Evolutionary conservation across 92 coral and sea anemone genomes (phyloP).

Genomic region (Epizoanthus scotinus): DNA sequence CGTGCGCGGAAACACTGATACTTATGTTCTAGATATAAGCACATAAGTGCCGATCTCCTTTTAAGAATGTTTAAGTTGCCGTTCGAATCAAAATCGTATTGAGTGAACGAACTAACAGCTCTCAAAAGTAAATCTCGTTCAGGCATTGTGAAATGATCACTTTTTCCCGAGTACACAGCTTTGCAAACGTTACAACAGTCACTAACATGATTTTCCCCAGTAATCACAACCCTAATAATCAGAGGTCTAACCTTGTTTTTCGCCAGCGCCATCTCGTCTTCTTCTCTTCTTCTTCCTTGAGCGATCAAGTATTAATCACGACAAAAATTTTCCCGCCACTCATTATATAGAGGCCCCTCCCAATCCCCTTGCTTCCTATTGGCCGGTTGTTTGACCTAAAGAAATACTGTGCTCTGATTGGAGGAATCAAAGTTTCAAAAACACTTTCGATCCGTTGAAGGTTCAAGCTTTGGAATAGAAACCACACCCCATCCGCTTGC

Average conservation of each 20-base stretch:
- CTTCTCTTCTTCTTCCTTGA: not conserved
- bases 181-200: constrained; percentile 3
- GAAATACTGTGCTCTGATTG: no score
- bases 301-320: not conserved
- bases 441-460: no score
- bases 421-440: no score
- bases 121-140: constrained; percentile 5
- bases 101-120: constrained; percentile 11
- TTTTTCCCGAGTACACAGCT: not conserved
- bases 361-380: no score
- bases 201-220: constrained; percentile 2
- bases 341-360: no score
- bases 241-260: not conserved
- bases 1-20: no score
- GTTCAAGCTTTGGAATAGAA: no score
- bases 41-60: constrained; percentile 21
- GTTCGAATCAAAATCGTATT: constrained; percentile 9
- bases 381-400: no score
- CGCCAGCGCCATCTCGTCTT: not conserved
- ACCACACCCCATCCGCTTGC: no score
- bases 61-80: constrained; percentile 25
- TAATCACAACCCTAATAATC: not conserved
- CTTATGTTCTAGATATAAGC: constrained; percentile 13
- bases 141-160: not conserved
- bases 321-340: no score